Base-by-base conservation (phyloP, 2,888 invertebrate species). In the Orchesella flavescens region DNA sequence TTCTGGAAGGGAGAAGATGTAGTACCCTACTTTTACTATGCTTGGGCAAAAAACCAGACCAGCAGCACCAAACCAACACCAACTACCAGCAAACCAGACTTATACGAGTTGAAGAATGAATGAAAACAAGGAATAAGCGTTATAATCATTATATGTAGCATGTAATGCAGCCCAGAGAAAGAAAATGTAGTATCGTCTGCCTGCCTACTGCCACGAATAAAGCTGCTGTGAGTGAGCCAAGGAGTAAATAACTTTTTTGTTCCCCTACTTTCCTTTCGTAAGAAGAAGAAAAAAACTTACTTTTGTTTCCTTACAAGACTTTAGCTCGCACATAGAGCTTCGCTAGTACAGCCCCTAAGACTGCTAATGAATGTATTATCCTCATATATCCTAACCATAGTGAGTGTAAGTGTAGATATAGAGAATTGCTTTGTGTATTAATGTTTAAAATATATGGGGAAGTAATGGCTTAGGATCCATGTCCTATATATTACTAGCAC, bases 181-280 rank as follows among this genome's bases (percentile, higher is more conserved):
- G 65, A 59, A 43, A 68, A 61, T 61, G 17, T 68, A 68, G 59
- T 46, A 46, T 57, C 57, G 43, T 46, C 59, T 44, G 68, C 46
- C 66, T 34, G 66, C 57, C 76, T 76, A 68, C 57, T 76, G 53
- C 75, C 49, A 46, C 75, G 44, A 68, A 68, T 68, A 76, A 69
- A 69, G 69, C 68, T 57, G 34, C 68, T 77, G 59, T 13, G 68
- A 69, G 55, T 59, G 77, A 68, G 77, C 77, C 77, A 77, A 77
- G 59, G 77, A 77, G 69, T 77, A 69, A 77, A 77, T 69, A 68
- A 69, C 77, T 77, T 77, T 76, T 76, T 66, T 76, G 13, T 57
- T 24, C 23, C 24, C 55, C 17, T 68, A 59, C 71, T 71, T 53
- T 71, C 57, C 44, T 59, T 46, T n/a, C n/a, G n/a, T n/a, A n/a